These are phyloP conservation scores for Fragariocoptes setiger DNA, from an alignment of 1,140 invertebrate genomes.

Conservation along the genomic window DNA sequence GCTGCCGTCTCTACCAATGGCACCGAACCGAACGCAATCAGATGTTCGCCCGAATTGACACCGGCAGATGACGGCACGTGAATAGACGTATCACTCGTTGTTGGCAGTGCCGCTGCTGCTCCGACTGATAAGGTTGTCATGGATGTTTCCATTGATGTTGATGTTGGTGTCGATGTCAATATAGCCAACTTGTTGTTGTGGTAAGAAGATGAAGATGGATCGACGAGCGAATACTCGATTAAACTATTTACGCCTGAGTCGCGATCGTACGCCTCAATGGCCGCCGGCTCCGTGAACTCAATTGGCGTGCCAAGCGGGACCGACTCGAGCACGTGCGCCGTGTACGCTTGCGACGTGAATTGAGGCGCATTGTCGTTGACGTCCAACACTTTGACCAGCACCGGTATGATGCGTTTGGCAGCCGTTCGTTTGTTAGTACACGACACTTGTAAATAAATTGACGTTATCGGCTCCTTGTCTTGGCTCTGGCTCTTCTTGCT, in stretches of 20 bases:
- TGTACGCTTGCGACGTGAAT: conserved; percentile 32
- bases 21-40: too few relatives aligned
- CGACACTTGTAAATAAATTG: conserved; percentile 5
- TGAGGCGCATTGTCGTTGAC: conserved; percentile 43
- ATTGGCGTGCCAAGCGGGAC: conserved; percentile 12
- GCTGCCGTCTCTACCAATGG: too few relatives aligned
- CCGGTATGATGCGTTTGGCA: conserved; percentile 28
- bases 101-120: too few relatives aligned
- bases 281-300: neutral
- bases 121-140: too few relatives aligned
- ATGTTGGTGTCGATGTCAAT: neutral
- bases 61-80: too few relatives aligned
- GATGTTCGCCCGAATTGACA: too few relatives aligned
- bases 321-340: conserved; percentile 55
- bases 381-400: conserved; percentile 59
- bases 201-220: neutral
- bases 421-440: conserved; percentile 1
- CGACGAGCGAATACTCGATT: conserved; percentile 31
- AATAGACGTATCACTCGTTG: too few relatives aligned
- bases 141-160: neutral
- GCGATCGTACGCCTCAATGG: conserved; percentile 10
- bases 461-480: conserved; percentile 1
- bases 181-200: neutral
- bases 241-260: conserved; percentile 41
- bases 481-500: neutral